Percentiles rank a stretch among this genome's conserved stretches.
Evolutionary conservation across 2,888 invertebrate genomes (phyloP).

Genomic region (Sturmia bella): DNA sequence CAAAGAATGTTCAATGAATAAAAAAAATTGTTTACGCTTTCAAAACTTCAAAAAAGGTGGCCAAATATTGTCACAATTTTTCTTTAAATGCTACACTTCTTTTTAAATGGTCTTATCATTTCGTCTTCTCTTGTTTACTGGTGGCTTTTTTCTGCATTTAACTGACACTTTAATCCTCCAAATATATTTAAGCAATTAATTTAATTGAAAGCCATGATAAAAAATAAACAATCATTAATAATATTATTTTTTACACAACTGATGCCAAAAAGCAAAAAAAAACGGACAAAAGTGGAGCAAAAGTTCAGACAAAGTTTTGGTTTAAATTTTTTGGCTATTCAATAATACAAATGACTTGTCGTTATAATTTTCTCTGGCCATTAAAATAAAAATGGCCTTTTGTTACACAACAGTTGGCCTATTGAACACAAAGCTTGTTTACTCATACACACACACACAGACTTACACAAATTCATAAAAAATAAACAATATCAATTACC

Average conservation of each 20-base stretch:
- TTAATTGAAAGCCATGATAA: conserved; percentile 14
- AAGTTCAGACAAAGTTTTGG: conserved; percentile 52
- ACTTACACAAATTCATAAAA: neutral
- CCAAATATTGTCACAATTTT: no score
- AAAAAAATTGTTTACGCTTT: no score
- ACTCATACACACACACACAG: conserved; percentile 3
- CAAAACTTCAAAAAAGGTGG: no score
- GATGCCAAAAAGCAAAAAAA: conserved; percentile 29
- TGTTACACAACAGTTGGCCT: conserved; percentile 54
- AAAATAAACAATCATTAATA: conserved; percentile 55
- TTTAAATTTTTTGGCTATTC: conserved; percentile 28
- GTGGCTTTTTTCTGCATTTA: no score
- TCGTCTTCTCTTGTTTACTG: no score
- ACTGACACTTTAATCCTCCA: neutral
- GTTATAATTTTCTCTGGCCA: conserved; percentile 54
- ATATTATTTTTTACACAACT: conserved; percentile 49
- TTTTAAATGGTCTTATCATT: no score
- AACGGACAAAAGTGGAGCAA: conserved; percentile 41
- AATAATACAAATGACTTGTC: conserved; percentile 62
- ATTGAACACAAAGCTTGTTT: conserved; percentile 19
- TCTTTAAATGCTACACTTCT: no score
- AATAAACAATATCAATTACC: conserved; percentile 68
- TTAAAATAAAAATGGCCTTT: conserved; percentile 55
- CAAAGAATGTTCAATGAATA: neutral
- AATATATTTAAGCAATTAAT: conserved; percentile 42